Evolutionary conservation across 2,113 vertebrate species (phyloP).

Genomic region (Chlorodrepanis virens): DNA sequence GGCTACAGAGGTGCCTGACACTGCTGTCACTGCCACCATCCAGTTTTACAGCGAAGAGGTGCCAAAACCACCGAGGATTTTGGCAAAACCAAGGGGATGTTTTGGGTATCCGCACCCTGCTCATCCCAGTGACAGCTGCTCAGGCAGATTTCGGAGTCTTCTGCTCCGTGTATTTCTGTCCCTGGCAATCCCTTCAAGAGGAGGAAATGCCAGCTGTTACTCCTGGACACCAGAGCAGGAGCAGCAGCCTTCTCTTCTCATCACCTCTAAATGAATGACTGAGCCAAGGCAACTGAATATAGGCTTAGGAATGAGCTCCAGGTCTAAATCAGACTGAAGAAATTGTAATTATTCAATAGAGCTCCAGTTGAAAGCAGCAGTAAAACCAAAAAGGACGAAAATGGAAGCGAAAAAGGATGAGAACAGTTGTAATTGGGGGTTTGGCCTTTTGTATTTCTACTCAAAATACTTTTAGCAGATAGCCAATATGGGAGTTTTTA

Average conservation of each 20-base stretch:
- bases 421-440: background rate
- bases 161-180: constrained; percentile 46
- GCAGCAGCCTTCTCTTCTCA: constrained; percentile 9
- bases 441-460: background rate
- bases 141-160: constrained; percentile 67
- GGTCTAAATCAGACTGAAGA: background rate
- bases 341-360: background rate
- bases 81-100: constrained; percentile 35
- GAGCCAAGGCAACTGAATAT: background rate
- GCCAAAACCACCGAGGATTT: constrained; percentile 58
- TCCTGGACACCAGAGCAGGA: constrained; percentile 41
- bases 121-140: constrained; percentile 69
- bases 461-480: background rate
- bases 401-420: background rate
- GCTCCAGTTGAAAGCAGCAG: background rate
- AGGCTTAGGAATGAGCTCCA: background rate
- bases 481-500: background rate
- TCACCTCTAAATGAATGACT: constrained; percentile 14
- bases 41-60: background rate
- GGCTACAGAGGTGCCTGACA: background rate
- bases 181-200: constrained; percentile 63
- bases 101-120: constrained; percentile 41
- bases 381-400: background rate
- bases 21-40: background rate
- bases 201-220: constrained; percentile 74